These are phyloP conservation scores for Anabas testudineus DNA, from an alignment of 2,797 vertebrate species.

Conservation along the genomic window DNA sequence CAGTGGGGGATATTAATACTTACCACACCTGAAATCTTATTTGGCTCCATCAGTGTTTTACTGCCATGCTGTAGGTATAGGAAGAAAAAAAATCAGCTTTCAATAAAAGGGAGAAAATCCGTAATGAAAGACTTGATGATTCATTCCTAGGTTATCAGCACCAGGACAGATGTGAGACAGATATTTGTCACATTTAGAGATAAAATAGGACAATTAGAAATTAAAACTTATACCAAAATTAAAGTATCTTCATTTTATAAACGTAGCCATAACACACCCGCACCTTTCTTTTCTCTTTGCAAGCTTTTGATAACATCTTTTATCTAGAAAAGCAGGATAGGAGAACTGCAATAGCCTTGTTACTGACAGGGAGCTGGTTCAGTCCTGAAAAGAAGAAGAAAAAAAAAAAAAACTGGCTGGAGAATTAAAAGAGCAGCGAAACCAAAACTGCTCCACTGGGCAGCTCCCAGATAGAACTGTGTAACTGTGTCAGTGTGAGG, in stretches of 20 bases:
- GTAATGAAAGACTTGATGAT: not conserved
- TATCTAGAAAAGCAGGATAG: not conserved
- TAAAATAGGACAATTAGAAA: not conserved
- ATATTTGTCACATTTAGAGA: not conserved
- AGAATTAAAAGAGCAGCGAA: constrained; percentile 11
- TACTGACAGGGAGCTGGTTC: not conserved
- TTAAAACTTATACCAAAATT: not conserved
- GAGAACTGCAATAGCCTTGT: not conserved
- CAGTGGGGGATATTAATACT: constrained; percentile 40
- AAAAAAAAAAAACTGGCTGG: not conserved
- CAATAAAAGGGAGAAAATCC: constrained; percentile 15
- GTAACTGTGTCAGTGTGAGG: not conserved
- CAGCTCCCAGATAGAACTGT: constrained; percentile 7
- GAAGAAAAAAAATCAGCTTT: constrained; percentile 14
- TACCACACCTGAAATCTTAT: constrained; percentile 6
- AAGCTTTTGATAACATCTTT: not conserved
- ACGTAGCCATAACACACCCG: not conserved
- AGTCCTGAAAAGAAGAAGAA: no score
- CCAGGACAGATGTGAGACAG: not conserved
- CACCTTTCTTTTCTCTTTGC: not conserved
- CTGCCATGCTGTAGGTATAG: not conserved
- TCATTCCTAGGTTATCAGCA: not conserved
- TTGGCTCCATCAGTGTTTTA: constrained; percentile 16
- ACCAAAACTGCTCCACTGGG: not conserved
- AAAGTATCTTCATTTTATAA: no score